Percentiles rank a stretch among this genome's conserved stretches.
phyloP scores from a whole-genome alignment of 2,797 vertebrate species.

The Phrynocephalus guinanensis region DNA sequence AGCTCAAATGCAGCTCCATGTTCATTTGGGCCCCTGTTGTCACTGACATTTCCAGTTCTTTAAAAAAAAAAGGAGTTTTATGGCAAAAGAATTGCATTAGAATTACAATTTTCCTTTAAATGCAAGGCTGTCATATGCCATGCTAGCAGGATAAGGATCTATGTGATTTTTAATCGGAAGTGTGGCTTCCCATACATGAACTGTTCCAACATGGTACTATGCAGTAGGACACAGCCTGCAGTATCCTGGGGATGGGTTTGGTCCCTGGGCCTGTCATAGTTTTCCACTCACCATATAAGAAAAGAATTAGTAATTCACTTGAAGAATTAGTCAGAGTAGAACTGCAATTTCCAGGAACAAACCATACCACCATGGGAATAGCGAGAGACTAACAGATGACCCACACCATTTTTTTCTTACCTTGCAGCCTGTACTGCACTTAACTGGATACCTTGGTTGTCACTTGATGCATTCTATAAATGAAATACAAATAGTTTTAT shows the following conservation, averaged over 20 bases:
- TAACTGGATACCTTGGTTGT: constrained; percentile 97
- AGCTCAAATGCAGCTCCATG: background rate
- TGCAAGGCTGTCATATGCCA: background rate
- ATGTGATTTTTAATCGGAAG: too few species aligned
- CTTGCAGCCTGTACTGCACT: constrained; percentile 98
- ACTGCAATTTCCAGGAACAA: background rate
- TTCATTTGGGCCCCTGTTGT: background rate
- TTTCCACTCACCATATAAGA: background rate
- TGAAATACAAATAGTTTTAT: constrained; percentile 54
- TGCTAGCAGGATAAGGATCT: too few species aligned
- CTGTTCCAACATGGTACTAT: too few species aligned
- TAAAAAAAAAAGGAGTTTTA: background rate
- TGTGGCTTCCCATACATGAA: too few species aligned
- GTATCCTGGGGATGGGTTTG: background rate
- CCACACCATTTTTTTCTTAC: constrained; percentile 73
- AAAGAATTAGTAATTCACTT: background rate
- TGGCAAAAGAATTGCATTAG: background rate
- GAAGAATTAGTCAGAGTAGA: background rate
- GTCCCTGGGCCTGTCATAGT: background rate
- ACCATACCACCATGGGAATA: background rate
- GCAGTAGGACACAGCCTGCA: too few species aligned
- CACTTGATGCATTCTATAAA: constrained; percentile 96
- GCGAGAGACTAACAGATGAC: background rate
- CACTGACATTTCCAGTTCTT: background rate
- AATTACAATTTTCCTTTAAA: background rate